Percentiles rank a stretch among this genome's conserved stretches.
Evolutionary conservation across 2,113 vertebrate species (phyloP).

Genomic region (Mustela lutreola): DNA sequence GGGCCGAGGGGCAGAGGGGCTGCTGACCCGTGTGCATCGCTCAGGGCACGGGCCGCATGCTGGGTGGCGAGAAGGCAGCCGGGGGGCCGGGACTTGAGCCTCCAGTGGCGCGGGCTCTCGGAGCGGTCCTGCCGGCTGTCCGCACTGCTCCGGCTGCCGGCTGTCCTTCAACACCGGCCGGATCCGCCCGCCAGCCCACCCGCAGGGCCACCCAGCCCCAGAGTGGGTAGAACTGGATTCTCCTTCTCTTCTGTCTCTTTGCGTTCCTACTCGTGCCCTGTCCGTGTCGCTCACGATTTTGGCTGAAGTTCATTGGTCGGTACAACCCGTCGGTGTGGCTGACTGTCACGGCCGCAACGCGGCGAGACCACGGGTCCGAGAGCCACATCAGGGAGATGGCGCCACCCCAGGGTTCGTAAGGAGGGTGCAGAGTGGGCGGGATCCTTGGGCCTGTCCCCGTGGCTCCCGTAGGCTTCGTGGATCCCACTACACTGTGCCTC

Average conservation of each 20-base stretch:
- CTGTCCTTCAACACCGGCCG: fast-evolving
- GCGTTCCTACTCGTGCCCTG: fast-evolving
- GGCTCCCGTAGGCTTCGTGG: fast-evolving
- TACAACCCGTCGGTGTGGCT: not conserved
- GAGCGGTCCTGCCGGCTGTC: fast-evolving
- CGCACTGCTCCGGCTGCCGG: fast-evolving
- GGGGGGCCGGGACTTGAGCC: not conserved
- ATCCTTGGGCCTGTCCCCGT: fast-evolving
- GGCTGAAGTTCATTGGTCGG: fast-evolving
- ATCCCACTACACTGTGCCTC: fast-evolving
- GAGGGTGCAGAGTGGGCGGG: fast-evolving
- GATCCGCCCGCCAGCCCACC: fast-evolving
- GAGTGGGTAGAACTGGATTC: fast-evolving
- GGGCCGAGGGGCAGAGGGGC: too few species aligned
- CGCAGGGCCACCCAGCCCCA: fast-evolving
- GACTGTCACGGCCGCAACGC: fast-evolving
- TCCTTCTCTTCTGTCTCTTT: fast-evolving
- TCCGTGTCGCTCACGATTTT: fast-evolving
- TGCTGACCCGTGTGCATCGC: fast-evolving
- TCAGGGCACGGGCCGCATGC: fast-evolving
- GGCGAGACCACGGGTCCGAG: fast-evolving
- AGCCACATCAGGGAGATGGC: fast-evolving
- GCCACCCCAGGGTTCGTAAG: fast-evolving
- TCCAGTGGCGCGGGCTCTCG: fast-evolving
- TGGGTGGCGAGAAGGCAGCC: not conserved